Evolutionary conservation across 2,797 vertebrate genomes (phyloP).

Genomic region (Galago senegalensis): DNA sequence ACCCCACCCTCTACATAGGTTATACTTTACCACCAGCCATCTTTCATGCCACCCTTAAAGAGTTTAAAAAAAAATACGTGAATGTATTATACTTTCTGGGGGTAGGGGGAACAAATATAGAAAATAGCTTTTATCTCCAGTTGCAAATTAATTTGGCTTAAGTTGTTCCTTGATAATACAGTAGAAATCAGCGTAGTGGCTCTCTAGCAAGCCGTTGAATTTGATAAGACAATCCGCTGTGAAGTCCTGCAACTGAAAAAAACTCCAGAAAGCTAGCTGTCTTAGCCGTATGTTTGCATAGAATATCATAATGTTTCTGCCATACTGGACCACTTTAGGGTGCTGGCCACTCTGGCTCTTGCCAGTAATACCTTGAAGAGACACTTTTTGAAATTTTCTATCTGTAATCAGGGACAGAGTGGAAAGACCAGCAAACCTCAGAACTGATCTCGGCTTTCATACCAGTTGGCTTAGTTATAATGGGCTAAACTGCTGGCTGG

Average conservation of each 20-base stretch:
- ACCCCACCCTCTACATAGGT: too few relatives aligned
- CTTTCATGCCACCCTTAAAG: conserved; percentile 16
- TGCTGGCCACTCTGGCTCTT: neutral
- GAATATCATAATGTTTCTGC: neutral
- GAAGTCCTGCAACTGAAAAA: neutral
- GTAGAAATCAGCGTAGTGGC: neutral
- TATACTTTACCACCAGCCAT: neutral
- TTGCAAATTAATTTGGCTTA: conserved; percentile 22
- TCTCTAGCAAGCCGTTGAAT: neutral
- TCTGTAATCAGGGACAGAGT: neutral
- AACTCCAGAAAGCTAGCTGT: neutral
- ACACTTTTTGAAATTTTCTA: neutral
- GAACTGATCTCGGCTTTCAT: neutral
- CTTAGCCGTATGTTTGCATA: neutral
- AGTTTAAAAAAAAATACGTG: conserved; percentile 8
- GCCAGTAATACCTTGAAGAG: neutral
- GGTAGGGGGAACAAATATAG: neutral
- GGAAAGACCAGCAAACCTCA: neutral
- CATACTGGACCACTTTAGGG: neutral
- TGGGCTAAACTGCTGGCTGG: neutral
- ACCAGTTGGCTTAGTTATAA: neutral
- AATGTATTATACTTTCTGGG: neutral
- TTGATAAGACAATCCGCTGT: neutral
- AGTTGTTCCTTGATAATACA: neutral
- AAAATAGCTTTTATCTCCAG: conserved; percentile 40